Base-by-base conservation (phyloP, 23 tunicate genomes). In the Trididemnum clinides region DNA sequence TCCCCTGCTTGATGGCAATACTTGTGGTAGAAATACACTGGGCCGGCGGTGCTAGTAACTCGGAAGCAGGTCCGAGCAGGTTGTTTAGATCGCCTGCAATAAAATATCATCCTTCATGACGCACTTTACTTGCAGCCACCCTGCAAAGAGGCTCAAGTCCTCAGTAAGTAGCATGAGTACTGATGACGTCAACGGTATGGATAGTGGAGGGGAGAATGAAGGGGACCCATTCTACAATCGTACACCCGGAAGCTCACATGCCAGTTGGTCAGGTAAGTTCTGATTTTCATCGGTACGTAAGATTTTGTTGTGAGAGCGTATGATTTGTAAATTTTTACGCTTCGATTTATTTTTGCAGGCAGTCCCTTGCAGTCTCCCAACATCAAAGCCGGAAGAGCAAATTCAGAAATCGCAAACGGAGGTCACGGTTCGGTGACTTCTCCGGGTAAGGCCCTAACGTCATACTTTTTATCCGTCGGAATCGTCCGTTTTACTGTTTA, bases 101-200 rank as follows among this genome's bases (percentile, higher is more conserved):
- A n/a, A n/a, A n/a, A n/a, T n/a, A n/a, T n/a, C n/a, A n/a, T n/a
- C n/a, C n/a, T n/a, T n/a, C n/a, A n/a, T n/a, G n/a, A n/a, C n/a
- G n/a, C n/a, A 64, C 7, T 64, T 44, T 36, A 22, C 7, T 37
- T 66, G 36, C 87, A 92, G 97, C 1, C 97, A 92, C 58, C 92
- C 80, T 28, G 65, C 78, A 51, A 94, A 94, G 49, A 90, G 98
- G 25, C 63, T 94, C 25, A 94, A 94, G 75, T 94, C 98, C 2
- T 94, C 98, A 0, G 98, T 88, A 51, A 94, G 98, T 85, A 84
- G 90, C 70, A 85, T 94, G 88, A 84, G 94, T 19, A 85, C 94
- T 1, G 98, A 94, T 64, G 98, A 94, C 20, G 84, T 66, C 34
- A 94, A 94, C 74, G 98, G 98, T 25, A 15, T 94, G 73, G 98